Base-by-base conservation (phyloP, 2,888 invertebrate species). In the Limnephilus rhombicus region DNA sequence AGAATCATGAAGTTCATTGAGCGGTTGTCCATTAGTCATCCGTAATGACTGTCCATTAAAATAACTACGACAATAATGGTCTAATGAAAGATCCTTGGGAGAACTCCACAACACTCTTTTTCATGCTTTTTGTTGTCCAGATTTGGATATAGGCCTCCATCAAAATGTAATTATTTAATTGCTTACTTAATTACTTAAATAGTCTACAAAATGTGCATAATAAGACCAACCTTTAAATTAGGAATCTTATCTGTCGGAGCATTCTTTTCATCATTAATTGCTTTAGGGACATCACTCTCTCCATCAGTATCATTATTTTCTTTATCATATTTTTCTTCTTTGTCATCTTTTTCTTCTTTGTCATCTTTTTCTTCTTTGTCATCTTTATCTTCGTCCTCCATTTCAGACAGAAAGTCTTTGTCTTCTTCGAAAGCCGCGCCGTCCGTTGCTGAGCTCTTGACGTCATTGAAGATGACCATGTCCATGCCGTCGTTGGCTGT, bases 401-500 rank as follows among this genome's bases (percentile, higher is more conserved):
- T 95, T 92, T 96, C 96, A 0, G 96, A 96, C 92, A 96, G 96
- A 91, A 96, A 96, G 91, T 96, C 96, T 91, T 96, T 96, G 92
- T 96, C 96, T 92, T 94, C 96, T 80, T 96, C 93, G 41, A 90
- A 90, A 37, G 90, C 80, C 68, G 49, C 15, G n/a, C 41, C 80
- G 49, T 83, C 41, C 9, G 45, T 93, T n/a, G 94, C 94, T 90
- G 94, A 94, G n/a, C 94, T 94, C 2, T 93, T 94, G 83, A 95
- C 95, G 80, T 95, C 86, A 34, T 37, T 89, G 68, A 95, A 96
- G 92, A 94, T 95, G 1, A 96, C 96, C 0, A 96, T 95, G 93
- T 96, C 96, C 82, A 96, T 96, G 0, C 96, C 96, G 93, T 96
- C 96, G 81, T 96, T 96, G 0, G 96, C 96, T 0, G 96, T 96